Evolutionary conservation across 2,797 vertebrate genomes (phyloP).

Genomic region (Scyliorhinus canicula): DNA sequence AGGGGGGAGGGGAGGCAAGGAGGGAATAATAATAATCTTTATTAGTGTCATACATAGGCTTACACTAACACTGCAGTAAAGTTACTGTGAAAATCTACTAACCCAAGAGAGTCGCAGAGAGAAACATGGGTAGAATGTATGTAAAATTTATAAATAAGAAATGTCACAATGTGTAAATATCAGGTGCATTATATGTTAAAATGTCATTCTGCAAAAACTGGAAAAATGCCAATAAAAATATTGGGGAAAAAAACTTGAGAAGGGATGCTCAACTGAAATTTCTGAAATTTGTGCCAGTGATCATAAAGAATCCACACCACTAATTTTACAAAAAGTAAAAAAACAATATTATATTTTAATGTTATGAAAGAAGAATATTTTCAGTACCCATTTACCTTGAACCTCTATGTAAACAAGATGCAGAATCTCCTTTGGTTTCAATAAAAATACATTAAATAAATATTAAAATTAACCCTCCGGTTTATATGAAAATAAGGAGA

Average conservation of each 20-base stretch:
- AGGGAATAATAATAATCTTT: no score
- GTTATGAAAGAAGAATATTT: neutral
- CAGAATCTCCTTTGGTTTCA: neutral
- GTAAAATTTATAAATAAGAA: no score
- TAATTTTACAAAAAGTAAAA: neutral
- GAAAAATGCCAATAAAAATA: no score
- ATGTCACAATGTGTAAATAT: no score
- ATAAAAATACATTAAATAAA: neutral
- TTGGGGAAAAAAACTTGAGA: neutral
- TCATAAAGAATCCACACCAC: neutral
- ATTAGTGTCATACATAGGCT: no score
- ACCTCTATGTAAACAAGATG: neutral
- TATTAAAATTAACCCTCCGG: neutral
- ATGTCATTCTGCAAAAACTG: no score
- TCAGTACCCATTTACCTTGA: neutral
- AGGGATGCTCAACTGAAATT: neutral
- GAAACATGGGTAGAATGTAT: no score
- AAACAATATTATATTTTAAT: neutral
- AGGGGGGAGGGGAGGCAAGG: no score
- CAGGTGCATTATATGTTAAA: no score
- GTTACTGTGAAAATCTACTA: no score
- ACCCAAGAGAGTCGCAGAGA: no score
- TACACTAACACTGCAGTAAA: no score
- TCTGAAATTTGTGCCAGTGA: neutral
- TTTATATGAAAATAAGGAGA: neutral